Base-by-base conservation (phyloP, 1,140 invertebrate genomes). In the Lethocerus indicus region DNA sequence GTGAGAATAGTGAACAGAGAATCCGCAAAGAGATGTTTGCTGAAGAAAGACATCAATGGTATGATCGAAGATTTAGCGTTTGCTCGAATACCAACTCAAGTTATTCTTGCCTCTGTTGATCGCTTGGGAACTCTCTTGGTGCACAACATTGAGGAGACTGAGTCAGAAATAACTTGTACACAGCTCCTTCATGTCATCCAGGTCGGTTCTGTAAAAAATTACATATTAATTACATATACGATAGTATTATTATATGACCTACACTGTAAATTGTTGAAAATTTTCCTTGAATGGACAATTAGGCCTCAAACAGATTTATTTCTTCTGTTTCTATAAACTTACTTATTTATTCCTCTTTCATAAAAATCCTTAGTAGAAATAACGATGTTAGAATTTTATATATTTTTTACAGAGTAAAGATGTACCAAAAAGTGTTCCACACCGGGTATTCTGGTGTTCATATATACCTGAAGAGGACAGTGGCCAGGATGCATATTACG, bases 361-460 rank as follows among this genome's bases (percentile, higher is more conserved):
- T n/a, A 32, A 32, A 32, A 9, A 32, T 32, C 29, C 9, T 32
- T 32, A 32, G n/a, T 32, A n/a, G 7, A 32, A 32, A 9, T 32
- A n/a, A n/a, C n/a, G n/a, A 32, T 32, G 7, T 32, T 32, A 9
- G n/a, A 18, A 28, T 27, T 28, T 44, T 28, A 13, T 3, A 1
- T 2, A 28, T 44, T 9, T 44, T n/a, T 27, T 44, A 21, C 21
- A 44, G 42, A 28, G 12, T 26, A 20, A n/a, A 44, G 42, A 24
- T 20, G 42, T 44, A 6, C 29, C 35, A 16, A 43, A 43, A 43
- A 7, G 6, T 18, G 35, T 42, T 43, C 52, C 52, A 49, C 73
- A 80, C 58, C 67, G 81, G 47, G 72, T 87, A 2, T 84, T 92
- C 55, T 96, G 90, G 90, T 94, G 90, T 64, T 87, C 88, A 0